These are phyloP conservation scores for Zeugodacus cucurbitae DNA, from an alignment of 1,140 invertebrate genomes.

Conservation along the genomic window DNA sequence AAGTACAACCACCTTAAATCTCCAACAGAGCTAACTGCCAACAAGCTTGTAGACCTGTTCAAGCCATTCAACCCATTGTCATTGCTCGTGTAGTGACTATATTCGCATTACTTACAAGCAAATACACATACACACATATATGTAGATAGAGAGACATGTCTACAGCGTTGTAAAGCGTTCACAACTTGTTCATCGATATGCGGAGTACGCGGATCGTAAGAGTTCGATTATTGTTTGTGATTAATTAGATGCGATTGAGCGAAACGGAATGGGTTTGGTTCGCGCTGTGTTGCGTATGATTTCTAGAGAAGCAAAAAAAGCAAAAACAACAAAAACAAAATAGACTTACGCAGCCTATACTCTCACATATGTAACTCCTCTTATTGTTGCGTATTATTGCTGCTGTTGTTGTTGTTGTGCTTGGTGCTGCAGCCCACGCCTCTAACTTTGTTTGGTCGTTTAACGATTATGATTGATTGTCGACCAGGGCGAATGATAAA, in stretches of 20 bases:
- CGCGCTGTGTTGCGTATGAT: not conserved
- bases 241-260: conserved; percentile 35
- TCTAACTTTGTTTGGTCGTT: conserved; percentile 32
- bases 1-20: not conserved
- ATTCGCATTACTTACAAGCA: not conserved
- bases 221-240: conserved; percentile 38
- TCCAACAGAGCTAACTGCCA: conserved; percentile 16
- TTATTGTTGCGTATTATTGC: not conserved
- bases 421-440: not conserved
- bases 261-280: conserved; percentile 32
- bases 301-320: not conserved
- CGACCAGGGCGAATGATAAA: conserved; percentile 14
- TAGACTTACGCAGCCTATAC: not conserved
- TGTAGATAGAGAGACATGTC: not conserved
- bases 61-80: conserved; percentile 19
- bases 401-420: not conserved
- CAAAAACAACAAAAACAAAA: not conserved
- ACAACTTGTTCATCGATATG: conserved; percentile 29
- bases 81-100: not conserved
- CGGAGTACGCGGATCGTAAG: conserved; percentile 14
- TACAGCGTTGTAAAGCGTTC: not conserved
- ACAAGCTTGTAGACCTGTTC: conserved; percentile 10
- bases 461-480: conserved; percentile 38
- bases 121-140: not conserved
- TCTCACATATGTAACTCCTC: not conserved